Evolutionary conservation across 2,113 vertebrate species (phyloP).

Genomic region (Capreolus pygargus): DNA sequence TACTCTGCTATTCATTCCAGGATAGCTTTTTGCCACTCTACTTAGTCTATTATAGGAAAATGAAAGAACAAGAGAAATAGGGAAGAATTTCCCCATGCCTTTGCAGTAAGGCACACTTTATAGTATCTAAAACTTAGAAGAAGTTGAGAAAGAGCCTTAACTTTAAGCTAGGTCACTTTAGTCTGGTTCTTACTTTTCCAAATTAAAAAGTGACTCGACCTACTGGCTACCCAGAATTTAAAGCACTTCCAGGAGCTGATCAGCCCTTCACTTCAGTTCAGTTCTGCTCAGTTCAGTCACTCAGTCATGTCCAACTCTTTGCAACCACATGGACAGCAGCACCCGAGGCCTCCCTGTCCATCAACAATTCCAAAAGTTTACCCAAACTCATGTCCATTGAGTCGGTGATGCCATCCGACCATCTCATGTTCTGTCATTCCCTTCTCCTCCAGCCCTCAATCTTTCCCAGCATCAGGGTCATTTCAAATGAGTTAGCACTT

Average conservation of each 20-base stretch:
- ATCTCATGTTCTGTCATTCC: background rate
- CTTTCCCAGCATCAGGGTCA: background rate
- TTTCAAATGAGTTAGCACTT: background rate
- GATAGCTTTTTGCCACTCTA: background rate
- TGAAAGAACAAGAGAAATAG: background rate
- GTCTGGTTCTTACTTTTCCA: background rate
- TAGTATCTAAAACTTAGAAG: background rate
- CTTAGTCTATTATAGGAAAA: background rate
- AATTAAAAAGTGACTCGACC: background rate
- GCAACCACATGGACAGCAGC: rapidly evolving
- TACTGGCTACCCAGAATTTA: background rate
- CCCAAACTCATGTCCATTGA: background rate
- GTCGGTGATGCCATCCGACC: background rate
- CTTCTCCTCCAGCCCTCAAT: background rate
- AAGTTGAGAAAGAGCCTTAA: background rate
- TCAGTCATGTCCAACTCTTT: background rate
- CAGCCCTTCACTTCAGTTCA: background rate
- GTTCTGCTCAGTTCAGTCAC: background rate
- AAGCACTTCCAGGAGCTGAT: background rate
- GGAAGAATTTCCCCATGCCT: background rate
- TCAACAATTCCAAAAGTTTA: background rate
- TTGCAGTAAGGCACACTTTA: background rate
- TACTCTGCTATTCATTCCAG: background rate
- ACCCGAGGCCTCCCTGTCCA: rapidly evolving
- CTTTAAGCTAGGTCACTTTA: background rate